A percentile compares a stretch with the other conserved stretches of the same genome.
Evolutionary conservation across 1,140 invertebrate species (phyloP).

Genomic region (Popillia japonica): DNA sequence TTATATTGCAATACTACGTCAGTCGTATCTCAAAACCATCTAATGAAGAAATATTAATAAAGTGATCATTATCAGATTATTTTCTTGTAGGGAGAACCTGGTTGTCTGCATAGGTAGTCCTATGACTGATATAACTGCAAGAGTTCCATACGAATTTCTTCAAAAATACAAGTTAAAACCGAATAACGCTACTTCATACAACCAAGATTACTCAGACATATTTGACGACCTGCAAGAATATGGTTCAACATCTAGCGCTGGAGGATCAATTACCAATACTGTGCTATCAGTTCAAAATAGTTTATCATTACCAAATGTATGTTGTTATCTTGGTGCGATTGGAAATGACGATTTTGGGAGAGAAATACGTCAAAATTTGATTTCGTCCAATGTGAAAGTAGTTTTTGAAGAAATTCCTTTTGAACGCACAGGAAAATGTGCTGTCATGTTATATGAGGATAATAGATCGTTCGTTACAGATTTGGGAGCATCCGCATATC

Average conservation of each 20-base stretch:
- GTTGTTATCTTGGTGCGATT: constrained; percentile 61
- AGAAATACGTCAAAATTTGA: constrained; percentile 40
- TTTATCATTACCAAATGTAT: constrained; percentile 53
- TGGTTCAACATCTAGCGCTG: constrained; percentile 48
- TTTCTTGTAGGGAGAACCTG: constrained; percentile 26
- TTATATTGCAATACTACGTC: not conserved
- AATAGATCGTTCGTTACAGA: constrained; percentile 69
- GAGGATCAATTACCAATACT: constrained; percentile 64
- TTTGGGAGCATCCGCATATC: constrained; percentile 66
- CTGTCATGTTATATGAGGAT: constrained; percentile 69
- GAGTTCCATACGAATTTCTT: constrained; percentile 43
- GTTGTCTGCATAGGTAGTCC: constrained; percentile 47
- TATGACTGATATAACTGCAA: constrained; percentile 44
- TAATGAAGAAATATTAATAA: not conserved
- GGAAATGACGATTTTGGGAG: constrained; percentile 58
- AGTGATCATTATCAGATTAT: not conserved
- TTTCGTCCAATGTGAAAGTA: constrained; percentile 49
- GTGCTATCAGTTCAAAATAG: constrained; percentile 62
- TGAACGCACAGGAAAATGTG: constrained; percentile 71
- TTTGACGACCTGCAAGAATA: constrained; percentile 41
- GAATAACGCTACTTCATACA: constrained; percentile 41
- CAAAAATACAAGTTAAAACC: constrained; percentile 42
- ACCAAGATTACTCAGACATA: not conserved
- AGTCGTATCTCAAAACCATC: not conserved
- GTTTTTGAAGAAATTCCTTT: constrained; percentile 60